Evolutionary conservation across 2,113 vertebrate genomes (phyloP).

Genomic region (Apodemus sylvaticus): DNA sequence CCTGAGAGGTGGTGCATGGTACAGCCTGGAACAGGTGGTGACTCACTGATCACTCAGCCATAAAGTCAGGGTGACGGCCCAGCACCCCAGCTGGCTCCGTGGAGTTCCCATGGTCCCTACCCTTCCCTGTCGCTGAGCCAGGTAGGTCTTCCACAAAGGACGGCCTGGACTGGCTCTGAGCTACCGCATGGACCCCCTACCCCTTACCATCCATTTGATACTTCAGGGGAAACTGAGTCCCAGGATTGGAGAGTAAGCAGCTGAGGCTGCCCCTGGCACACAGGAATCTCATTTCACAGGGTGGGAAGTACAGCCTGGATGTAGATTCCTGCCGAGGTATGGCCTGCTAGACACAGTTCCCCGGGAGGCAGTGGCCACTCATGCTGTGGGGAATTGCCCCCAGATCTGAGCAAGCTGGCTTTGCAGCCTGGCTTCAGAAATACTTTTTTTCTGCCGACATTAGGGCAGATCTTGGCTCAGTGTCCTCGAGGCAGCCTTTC

Average conservation of each 20-base stretch:
- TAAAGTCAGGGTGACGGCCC: conserved; percentile 68
- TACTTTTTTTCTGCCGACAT: too few species aligned
- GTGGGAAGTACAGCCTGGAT: fast-evolving
- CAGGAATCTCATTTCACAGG: background rate
- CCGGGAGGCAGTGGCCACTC: background rate
- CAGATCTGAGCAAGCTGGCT: background rate
- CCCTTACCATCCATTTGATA: conserved; percentile 62
- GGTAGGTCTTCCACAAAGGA: background rate
- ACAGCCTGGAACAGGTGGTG: conserved; percentile 72
- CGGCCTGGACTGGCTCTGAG: conserved; percentile 66
- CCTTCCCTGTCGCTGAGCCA: conserved; percentile 66
- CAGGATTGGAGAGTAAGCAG: background rate
- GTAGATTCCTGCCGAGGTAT: too few species aligned
- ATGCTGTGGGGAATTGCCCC: background rate
- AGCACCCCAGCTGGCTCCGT: background rate
- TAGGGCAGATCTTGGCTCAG: background rate
- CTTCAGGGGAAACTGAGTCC: background rate
- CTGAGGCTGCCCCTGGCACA: fast-evolving
- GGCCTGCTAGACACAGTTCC: background rate
- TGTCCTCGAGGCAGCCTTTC: background rate
- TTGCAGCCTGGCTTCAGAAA: fast-evolving
- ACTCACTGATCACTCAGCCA: conserved; percentile 67
- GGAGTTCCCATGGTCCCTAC: background rate
- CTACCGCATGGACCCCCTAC: conserved; percentile 57
- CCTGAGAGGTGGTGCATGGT: conserved; percentile 63